phyloP scores from a whole-genome alignment of 2,113 vertebrate species.

The Fregata magnificens region DNA sequence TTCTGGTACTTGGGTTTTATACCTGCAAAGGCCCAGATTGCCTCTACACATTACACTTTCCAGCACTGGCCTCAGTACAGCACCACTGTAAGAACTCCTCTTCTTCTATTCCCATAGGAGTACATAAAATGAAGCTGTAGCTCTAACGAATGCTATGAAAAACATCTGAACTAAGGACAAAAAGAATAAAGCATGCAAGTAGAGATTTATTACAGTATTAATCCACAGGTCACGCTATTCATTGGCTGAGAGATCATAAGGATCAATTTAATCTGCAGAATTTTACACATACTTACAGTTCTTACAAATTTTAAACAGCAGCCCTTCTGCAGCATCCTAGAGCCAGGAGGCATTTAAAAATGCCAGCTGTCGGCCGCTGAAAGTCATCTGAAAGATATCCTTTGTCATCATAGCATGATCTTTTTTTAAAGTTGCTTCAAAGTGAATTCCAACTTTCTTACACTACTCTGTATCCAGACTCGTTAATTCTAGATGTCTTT shows the following conservation, averaged over 20 bases:
- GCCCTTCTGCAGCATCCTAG: neutral
- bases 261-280: conserved; percentile 33
- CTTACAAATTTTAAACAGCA: neutral
- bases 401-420: neutral
- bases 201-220: conserved; percentile 1
- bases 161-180: neutral
- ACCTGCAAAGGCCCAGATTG: neutral
- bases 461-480: neutral
- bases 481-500: too few relatives aligned
- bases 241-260: neutral
- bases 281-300: conserved; percentile 32
- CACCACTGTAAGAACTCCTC: neutral
- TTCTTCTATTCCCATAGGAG: neutral
- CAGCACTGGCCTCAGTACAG: neutral
- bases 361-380: neutral
- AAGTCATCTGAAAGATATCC: neutral
- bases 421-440: neutral
- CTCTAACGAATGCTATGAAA: neutral
- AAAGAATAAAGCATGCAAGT: neutral
- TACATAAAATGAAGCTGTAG: neutral
- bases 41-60: neutral
- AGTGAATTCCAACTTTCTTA: neutral
- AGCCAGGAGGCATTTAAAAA: neutral
- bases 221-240: neutral
- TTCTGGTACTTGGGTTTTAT: neutral